Evolutionary conservation across 2,888 invertebrate species (phyloP).

Genomic region (Dinocampus coccinellae): DNA sequence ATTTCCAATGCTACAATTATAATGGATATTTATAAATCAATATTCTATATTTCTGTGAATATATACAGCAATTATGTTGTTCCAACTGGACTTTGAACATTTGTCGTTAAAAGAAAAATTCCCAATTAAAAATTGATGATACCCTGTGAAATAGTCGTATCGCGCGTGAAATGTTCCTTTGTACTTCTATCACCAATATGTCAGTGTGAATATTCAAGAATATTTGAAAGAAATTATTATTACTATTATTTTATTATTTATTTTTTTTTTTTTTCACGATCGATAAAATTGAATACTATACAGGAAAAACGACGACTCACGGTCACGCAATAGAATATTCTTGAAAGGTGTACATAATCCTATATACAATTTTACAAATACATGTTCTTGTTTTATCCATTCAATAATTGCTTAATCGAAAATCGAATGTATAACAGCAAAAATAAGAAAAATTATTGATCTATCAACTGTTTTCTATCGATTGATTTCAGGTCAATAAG

Average conservation of each 20-base stretch:
- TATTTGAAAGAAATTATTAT: not conserved
- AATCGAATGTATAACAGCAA: not conserved
- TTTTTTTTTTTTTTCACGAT: not conserved
- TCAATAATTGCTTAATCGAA: not conserved
- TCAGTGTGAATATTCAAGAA: not conserved
- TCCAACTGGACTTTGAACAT: too few species aligned
- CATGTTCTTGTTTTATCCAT: not conserved
- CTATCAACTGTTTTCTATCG: not conserved
- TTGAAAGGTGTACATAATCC: not conserved
- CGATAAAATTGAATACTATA: slow-evolving; percentile 2
- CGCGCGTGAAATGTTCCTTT: too few species aligned
- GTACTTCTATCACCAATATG: too few species aligned
- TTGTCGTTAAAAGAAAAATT: too few species aligned
- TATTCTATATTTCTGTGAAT: too few species aligned
- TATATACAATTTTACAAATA: not conserved
- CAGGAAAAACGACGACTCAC: not conserved
- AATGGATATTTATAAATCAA: not conserved
- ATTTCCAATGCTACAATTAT: not conserved
- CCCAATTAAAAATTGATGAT: too few species aligned
- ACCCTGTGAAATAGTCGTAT: too few species aligned
- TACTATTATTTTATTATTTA: not conserved
- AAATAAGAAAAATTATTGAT: not conserved
- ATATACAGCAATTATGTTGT: too few species aligned
- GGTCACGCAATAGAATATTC: slow-evolving; percentile 4
- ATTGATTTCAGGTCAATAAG: not conserved